A percentile compares a stretch with the other conserved stretches of the same genome.
Evolutionary conservation across 2,888 invertebrate genomes (phyloP).

Genomic region (Ctenicera cuprea): DNA sequence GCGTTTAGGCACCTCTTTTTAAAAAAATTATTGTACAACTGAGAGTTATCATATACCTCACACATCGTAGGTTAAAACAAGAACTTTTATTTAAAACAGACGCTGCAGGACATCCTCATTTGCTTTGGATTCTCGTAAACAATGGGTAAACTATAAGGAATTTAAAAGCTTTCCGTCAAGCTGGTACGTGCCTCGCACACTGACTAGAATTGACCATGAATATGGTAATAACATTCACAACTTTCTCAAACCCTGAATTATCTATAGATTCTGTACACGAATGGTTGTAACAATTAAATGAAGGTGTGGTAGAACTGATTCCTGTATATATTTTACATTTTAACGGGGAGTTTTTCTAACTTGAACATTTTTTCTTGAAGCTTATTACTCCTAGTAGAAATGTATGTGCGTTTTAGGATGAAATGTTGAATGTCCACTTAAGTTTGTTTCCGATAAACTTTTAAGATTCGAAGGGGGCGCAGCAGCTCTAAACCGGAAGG

Average conservation of each 20-base stretch:
- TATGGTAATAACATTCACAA: slow-evolving; percentile 15
- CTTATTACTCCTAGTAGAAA: no score
- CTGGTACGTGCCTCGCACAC: slow-evolving; percentile 65
- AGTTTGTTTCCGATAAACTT: no score
- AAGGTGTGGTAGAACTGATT: slow-evolving; percentile 5
- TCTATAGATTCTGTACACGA: slow-evolving; percentile 9
- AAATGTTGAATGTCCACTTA: no score
- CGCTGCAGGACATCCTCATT: slow-evolving; percentile 45
- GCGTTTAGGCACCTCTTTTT: no score
- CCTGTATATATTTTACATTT: background rate
- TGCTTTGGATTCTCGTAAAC: slow-evolving; percentile 58
- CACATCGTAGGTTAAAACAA: slow-evolving; percentile 54
- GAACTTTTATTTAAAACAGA: slow-evolving; percentile 28
- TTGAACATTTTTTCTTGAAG: no score
- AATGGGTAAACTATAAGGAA: slow-evolving; percentile 62
- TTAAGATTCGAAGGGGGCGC: no score
- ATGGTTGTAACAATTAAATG: slow-evolving; percentile 11
- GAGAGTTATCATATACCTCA: slow-evolving; percentile 40
- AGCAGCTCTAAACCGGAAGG: no score
- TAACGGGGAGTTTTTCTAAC: background rate
- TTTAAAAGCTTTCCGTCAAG: slow-evolving; percentile 65
- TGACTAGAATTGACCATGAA: slow-evolving; percentile 63
- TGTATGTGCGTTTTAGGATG: no score
- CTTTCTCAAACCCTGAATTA: slow-evolving; percentile 16
- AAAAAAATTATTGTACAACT: no score